These are phyloP conservation scores for Dorcus hopei DNA, from an alignment of 2,888 invertebrate genomes.

Conservation along the genomic window DNA sequence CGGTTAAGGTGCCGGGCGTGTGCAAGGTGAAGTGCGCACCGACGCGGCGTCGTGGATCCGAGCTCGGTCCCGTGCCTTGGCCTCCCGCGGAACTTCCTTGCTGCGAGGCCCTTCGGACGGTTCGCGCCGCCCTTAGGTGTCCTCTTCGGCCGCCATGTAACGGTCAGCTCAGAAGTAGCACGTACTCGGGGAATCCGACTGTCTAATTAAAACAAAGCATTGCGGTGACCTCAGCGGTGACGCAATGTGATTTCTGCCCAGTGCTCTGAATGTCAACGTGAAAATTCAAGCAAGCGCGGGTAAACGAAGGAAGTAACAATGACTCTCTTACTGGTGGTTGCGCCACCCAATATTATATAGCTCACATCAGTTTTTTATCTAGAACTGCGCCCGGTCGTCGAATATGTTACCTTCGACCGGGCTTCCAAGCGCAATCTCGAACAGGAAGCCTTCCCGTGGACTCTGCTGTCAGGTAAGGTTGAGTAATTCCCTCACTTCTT, in stretches of 20 bases:
- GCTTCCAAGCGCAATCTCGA: too few species aligned
- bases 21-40: conserved; percentile 22
- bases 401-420: too few species aligned
- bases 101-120: neutral
- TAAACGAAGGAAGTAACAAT: conserved; percentile 7
- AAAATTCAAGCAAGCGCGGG: conserved; percentile 1
- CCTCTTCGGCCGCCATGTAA: neutral
- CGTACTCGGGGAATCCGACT: conserved; percentile 43
- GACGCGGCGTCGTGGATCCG: conserved; percentile 38
- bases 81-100: neutral
- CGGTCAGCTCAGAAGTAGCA: conserved; percentile 50
- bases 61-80: conserved; percentile 39
- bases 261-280: conserved; percentile 35
- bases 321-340: neutral
- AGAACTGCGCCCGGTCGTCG: too few species aligned
- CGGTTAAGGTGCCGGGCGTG: conserved; percentile 32
- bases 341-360: neutral
- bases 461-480: too few species aligned
- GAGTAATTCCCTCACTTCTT: too few species aligned
- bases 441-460: too few species aligned
- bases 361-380: too few species aligned
- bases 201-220: conserved; percentile 63
- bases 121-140: neutral
- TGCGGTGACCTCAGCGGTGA: conserved; percentile 62
- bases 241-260: conserved; percentile 70